Conservation (phyloP, 2,888 invertebrate species). For the Lysandra coridon region DNA sequence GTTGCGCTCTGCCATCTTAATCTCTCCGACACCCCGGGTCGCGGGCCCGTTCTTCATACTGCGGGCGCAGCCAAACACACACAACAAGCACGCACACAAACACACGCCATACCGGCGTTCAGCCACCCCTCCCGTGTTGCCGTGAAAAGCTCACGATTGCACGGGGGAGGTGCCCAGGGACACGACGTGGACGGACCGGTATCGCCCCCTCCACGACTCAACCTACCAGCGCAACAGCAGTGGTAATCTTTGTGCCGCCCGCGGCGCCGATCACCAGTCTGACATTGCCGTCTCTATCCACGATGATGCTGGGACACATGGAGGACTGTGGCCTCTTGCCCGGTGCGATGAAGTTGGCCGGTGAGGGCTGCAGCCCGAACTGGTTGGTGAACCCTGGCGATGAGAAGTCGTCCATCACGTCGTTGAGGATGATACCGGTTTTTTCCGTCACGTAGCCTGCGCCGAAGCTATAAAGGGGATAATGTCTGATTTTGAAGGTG, state of each 20-base stretch:
- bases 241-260: slow-evolving; percentile 91
- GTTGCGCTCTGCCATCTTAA: too few relatives aligned
- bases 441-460: slow-evolving; percentile 87
- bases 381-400: slow-evolving; percentile 85
- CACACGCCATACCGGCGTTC: too few relatives aligned
- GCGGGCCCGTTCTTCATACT: too few relatives aligned
- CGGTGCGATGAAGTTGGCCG: slow-evolving; percentile 89
- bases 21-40: too few relatives aligned
- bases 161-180: too few relatives aligned
- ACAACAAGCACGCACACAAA: too few relatives aligned
- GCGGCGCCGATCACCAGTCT: slow-evolving; percentile 89
- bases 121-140: too few relatives aligned
- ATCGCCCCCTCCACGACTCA: too few relatives aligned
- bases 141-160: too few relatives aligned
- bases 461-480: slow-evolving; percentile 85
- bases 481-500: not conserved
- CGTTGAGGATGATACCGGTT: slow-evolving; percentile 96
- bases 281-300: slow-evolving; percentile 83
- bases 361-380: slow-evolving; percentile 87
- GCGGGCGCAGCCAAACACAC: too few relatives aligned
- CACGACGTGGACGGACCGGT: too few relatives aligned
- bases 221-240: slow-evolving; percentile 84
- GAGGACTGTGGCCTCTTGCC: slow-evolving; percentile 92
- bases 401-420: slow-evolving; percentile 98
- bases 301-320: slow-evolving; percentile 91